Percentiles rank a stretch among this genome's conserved stretches.
These are phyloP conservation scores for Apogon talboti DNA, from an alignment of 2,797 vertebrate species.

Conservation along the genomic window DNA sequence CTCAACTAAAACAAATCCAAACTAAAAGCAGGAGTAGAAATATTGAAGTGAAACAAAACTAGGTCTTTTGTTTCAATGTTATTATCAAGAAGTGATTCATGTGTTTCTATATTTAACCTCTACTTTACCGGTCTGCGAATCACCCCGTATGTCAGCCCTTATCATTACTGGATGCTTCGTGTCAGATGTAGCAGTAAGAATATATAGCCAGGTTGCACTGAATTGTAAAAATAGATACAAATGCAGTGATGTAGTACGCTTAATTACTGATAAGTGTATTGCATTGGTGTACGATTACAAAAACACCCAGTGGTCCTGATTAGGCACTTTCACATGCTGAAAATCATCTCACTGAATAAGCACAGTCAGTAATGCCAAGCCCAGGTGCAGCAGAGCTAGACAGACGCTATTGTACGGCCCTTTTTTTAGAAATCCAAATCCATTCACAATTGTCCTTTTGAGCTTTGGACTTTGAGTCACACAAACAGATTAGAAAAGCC, in stretches of 20 bases:
- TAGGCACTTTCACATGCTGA: constrained; percentile 46
- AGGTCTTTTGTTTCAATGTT: constrained; percentile 1
- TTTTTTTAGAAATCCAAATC: constrained; percentile 49
- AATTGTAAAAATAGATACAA: constrained; percentile 30
- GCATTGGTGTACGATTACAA: constrained; percentile 29
- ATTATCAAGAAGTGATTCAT: constrained; percentile 1
- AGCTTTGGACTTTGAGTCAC: constrained; percentile 45
- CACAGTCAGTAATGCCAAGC: constrained; percentile 42
- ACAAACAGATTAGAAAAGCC: constrained; percentile 60
- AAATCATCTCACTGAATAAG: constrained; percentile 52
- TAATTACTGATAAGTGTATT: constrained; percentile 25
- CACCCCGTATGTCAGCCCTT: background rate
- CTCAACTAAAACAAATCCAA: constrained; percentile 12
- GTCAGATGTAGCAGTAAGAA: constrained; percentile 6
- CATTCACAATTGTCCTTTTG: constrained; percentile 66
- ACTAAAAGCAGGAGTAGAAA: constrained; percentile 10
- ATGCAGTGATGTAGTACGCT: constrained; percentile 2
- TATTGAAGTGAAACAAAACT: constrained; percentile 1
- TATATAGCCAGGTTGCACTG: constrained; percentile 6
- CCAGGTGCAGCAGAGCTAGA: constrained; percentile 70
- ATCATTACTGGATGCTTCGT: constrained; percentile 1
- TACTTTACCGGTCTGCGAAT: background rate
- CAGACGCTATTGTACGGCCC: constrained; percentile 55
- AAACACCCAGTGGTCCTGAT: constrained; percentile 38
- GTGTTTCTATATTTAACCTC: background rate